Evolutionary conservation across 2,888 invertebrate genomes (phyloP).

Genomic region (Aporophyla nigra): DNA sequence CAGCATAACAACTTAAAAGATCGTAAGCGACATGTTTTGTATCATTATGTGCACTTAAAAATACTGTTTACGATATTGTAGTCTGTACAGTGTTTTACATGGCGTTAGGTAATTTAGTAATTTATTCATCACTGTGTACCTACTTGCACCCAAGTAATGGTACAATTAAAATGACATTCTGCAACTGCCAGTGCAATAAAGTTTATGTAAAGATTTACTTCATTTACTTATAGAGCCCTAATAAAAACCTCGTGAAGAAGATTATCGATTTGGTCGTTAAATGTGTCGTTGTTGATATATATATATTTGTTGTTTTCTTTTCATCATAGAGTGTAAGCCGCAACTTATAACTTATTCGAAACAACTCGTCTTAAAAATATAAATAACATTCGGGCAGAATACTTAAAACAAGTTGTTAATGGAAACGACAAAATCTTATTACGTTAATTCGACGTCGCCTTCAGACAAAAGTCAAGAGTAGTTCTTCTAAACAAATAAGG

Average conservation of each 20-base stretch:
- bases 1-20: constrained; percentile 46
- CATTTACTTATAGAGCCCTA: constrained; percentile 20
- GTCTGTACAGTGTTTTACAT: constrained; percentile 56
- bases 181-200: constrained; percentile 29
- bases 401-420: not conserved
- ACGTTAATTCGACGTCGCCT: not conserved
- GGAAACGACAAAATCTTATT: not conserved
- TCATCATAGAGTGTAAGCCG: not conserved
- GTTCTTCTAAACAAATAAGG: constrained; percentile 44
- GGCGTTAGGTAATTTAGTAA: constrained; percentile 64
- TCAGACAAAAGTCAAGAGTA: constrained; percentile 13
- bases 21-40: constrained; percentile 46
- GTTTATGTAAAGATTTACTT: constrained; percentile 41
- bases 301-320: not conserved
- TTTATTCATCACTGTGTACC: constrained; percentile 63
- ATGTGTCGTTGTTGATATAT: not conserved
- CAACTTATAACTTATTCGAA: not conserved
- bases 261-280: constrained; percentile 26
- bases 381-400: not conserved
- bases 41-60: constrained; percentile 53
- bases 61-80: constrained; percentile 46
- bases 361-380: too few relatives aligned
- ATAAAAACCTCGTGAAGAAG: constrained; percentile 23
- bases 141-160: constrained; percentile 56
- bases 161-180: constrained; percentile 73